Base-by-base conservation (phyloP, 2,797 vertebrate species). In the Gambusia yucatana region DNA sequence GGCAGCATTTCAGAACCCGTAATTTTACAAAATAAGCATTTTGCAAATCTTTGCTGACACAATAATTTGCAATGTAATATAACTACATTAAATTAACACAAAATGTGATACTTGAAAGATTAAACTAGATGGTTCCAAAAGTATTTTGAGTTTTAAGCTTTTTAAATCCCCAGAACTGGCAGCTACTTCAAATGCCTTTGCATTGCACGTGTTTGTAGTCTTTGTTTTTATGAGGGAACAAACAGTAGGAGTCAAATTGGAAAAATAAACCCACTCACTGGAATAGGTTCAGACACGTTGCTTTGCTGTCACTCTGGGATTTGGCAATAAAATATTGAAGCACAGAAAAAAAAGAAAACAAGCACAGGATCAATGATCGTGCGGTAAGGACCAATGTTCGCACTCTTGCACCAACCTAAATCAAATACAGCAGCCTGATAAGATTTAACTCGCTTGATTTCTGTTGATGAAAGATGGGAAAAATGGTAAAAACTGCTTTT, bases 381-480 rank as follows among this genome's bases (percentile, higher is more conserved):
- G 41, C 14, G 47, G 85, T 82, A 20, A 39, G 65, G 87, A 90
- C 39, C 88, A 89, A 86, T 80, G 91, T 84, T 20, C 82, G 86
- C 48, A 1, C 50, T 71, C 76, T 57, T 78, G 65, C 44, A 22
- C 73, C 89, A 74, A 82, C 57, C 79, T 77, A 82, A 91, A 83
- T 84, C 89, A 93, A 94, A 94, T 90, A 91, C 77, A 87, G 77
- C 72, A 30, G 17, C 41, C 72, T 13, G 77, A 91, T 90, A 88
- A 87, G 72, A 82, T 55, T 67, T 44, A 63, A 65, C 84, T 88
- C 84, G 89, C 85, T 90, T 82, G 88, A 72, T 80, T 77, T 77
- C 82, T 76, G 83, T 84, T 84, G 81, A 80, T 44, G 87, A 86
- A 71, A 88, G 83, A 48, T 59, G 28, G 75, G 77, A 55, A 69